Evolutionary conservation across 2,888 invertebrate species (phyloP), one percentile per base, ranked within the genome.

Genomic region (Emmelina monodactyla): DNA sequence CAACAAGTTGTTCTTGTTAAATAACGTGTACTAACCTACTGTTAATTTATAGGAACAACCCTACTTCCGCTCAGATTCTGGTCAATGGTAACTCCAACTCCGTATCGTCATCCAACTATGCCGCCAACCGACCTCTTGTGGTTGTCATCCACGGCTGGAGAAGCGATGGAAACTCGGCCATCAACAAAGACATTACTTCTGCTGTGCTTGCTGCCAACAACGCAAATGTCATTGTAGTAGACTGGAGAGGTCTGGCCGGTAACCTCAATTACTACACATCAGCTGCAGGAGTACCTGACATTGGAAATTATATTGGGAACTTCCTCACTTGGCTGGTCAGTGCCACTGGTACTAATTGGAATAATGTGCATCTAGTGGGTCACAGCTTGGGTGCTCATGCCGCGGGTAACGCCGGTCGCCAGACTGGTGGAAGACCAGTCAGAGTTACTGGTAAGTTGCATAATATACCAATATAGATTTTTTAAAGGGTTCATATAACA

Each of bases 61-160:
- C 57, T 0, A 57, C 28, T 22, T 59, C 34, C 15, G 47, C 49
- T 9, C 71, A 69, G 51, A 31, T 68, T 2, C 47, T 78, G 1
- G 43, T 46, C 1, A 42, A 65, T 37, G 61, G 61, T 2, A 55
- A 76, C 25, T 51, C 51, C 1, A 58, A 61, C 46, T 50, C 58
- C 5, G 47, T 72, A 15, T 41, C 46, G 22, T 54, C 43, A 32
- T 69, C 72, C 0, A 60, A 65, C 46, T 73, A 62, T 42, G 37
- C 36, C 10, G 44, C 38, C 5, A 45, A 36, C 25, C 53, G 59
- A 11, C 56, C 55, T 0, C 37, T 58, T 1, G 60, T 58, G 33
- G 64, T 72, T 3, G 47, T 72, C 22, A 62, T 63, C 7, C 73
- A 73, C 37, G 72, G 73, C 13, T 72, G 70, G 70, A 64, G 61